Evolutionary conservation across 2,797 vertebrate genomes (phyloP).

Genomic region (Sebastiscus tertius): DNA sequence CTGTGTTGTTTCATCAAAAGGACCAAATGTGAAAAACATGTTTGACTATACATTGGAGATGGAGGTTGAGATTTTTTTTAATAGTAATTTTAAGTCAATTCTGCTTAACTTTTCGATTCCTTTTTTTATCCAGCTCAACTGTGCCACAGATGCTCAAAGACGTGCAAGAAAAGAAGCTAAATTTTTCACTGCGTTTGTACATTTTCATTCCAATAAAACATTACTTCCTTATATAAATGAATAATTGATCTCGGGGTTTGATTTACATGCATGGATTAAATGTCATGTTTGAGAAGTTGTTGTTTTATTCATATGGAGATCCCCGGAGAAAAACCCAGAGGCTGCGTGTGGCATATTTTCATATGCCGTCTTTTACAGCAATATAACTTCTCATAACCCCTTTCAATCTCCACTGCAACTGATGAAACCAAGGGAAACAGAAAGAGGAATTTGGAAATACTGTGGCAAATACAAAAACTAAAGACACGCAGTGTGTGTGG

Average conservation of each 20-base stretch:
- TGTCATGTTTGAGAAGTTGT: slow-evolving; percentile 93
- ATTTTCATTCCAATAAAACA: slow-evolving; percentile 93
- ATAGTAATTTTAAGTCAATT: slow-evolving; percentile 17
- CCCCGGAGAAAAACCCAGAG: slow-evolving; percentile 86
- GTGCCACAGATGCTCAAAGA: slow-evolving; percentile 83
- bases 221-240: slow-evolving; percentile 91
- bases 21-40: slow-evolving; percentile 31
- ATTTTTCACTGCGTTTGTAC: slow-evolving; percentile 91
- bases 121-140: slow-evolving; percentile 51
- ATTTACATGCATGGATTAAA: slow-evolving; percentile 95
- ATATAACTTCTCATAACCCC: slow-evolving; percentile 79
- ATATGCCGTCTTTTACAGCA: slow-evolving; percentile 78
- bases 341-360: slow-evolving; percentile 75
- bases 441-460: slow-evolving; percentile 36
- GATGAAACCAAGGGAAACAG: slow-evolving; percentile 55
- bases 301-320: slow-evolving; percentile 91
- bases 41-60: slow-evolving; percentile 8
- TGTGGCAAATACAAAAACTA: slow-evolving; percentile 27
- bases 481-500: neutral
- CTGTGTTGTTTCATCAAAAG: slow-evolving; percentile 34
- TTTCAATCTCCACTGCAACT: slow-evolving; percentile 51
- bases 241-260: slow-evolving; percentile 90
- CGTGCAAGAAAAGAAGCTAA: slow-evolving; percentile 81
- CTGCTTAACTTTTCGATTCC: slow-evolving; percentile 22
- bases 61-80: slow-evolving; percentile 23